Evolutionary conservation across 2,113 vertebrate genomes (phyloP), one percentile per base, ranked within the genome.

Genomic region (Corvus cornix): DNA sequence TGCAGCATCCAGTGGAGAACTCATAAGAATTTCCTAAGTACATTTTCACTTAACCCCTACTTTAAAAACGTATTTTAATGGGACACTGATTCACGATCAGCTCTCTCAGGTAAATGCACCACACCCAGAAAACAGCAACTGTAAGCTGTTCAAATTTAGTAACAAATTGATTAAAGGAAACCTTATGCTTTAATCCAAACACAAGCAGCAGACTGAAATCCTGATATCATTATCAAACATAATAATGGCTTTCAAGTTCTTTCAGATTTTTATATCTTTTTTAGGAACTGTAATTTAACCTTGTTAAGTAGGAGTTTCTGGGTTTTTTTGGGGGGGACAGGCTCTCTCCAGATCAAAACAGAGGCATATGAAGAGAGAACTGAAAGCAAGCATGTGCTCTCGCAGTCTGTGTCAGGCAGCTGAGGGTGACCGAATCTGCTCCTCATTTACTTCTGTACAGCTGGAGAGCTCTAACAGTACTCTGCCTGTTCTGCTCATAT

Each of bases 161-260:
- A 93, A 89, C 48, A 93, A 84, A 93, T 7, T 69, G 78, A 90
- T 48, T 63, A 87, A 72, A 84, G 67, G 56, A 76, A 93, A 93
- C n/a, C 44, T 74, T 87, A 84, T 35, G 28, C 68, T 95, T 90
- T 75, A 74, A 93, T 72, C n/a, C 73, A 86, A 93, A 95, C 37
- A 84, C 53, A 80, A 84, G 43, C 39, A 92, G 74, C 43, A 63
- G 64, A 69, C 51, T 68, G 68, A 93, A 90, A 84, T 75, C 69
- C 39, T 12, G 30, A 68, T 60, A 78, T 0, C 0, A 27, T 39
- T 92, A 49, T 78, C 60, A 84, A 83, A 82, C 19, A 51, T 11
- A 76, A 87, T 56, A 94, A 93, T 87, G 46, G 67, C 31, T 87
- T 94, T 90, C 9, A 14, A 39, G 41, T 70, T 92, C 70, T 74